These are phyloP conservation scores for Pediacus dermestoides DNA, from an alignment of 2,888 invertebrate genomes.

Conservation along the genomic window DNA sequence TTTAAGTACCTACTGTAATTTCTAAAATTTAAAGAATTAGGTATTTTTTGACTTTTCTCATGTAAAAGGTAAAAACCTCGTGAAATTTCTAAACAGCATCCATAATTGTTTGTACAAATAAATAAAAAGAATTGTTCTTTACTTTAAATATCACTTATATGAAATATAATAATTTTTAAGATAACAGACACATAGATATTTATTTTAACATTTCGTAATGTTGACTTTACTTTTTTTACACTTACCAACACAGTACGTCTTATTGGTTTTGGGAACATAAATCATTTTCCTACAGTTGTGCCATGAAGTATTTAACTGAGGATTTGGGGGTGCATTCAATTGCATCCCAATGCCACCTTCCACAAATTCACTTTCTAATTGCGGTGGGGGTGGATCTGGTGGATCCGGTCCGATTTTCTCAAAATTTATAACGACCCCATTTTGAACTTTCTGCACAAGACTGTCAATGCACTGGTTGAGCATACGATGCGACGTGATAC, in stretches of 20 bases:
- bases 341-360: constrained; percentile 46
- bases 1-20: too few relatives aligned
- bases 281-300: constrained; percentile 83
- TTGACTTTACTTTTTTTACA: background rate
- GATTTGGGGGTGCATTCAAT: constrained; percentile 23
- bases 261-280: constrained; percentile 87
- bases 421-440: constrained; percentile 96
- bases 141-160: too few relatives aligned
- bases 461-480: constrained; percentile 96
- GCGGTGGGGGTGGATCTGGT: constrained; percentile 69
- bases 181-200: background rate
- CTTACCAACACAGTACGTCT: constrained; percentile 60
- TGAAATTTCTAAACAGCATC: too few relatives aligned
- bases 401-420: constrained; percentile 93
- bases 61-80: too few relatives aligned
- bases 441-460: constrained; percentile 91
- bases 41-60: too few relatives aligned
- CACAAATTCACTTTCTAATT: constrained; percentile 53
- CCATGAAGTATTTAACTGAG: constrained; percentile 65
- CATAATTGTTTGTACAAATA: too few relatives aligned
- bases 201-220: background rate
- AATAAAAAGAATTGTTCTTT: too few relatives aligned
- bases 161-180: too few relatives aligned
- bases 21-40: too few relatives aligned
- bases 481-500: constrained; percentile 91